phyloP scores from a whole-genome alignment of 2,797 vertebrate species.

The Pipistrellus kuhlii region DNA sequence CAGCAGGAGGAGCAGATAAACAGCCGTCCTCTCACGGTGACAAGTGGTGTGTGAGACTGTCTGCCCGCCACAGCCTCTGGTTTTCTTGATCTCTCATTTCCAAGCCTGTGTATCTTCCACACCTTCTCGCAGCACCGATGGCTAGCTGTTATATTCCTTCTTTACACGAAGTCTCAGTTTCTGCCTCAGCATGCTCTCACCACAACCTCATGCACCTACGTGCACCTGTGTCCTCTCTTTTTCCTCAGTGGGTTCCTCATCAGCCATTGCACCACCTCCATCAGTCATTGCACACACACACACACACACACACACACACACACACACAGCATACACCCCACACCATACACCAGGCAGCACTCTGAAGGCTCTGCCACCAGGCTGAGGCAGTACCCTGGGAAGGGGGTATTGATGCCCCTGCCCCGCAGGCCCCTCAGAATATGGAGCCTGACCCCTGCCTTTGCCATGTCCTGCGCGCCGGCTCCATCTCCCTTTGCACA shows the following conservation, averaged over 20 bases:
- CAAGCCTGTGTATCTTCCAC: not conserved
- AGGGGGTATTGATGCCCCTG: accelerated
- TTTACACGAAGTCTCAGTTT: not conserved
- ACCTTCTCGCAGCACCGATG: not conserved
- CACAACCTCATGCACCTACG: not conserved
- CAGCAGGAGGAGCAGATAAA: not conserved
- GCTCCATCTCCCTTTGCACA: not conserved
- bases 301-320: too few relatives aligned
- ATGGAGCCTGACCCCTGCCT: not conserved
- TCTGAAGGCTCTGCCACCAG: too few relatives aligned
- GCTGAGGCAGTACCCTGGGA: not conserved
- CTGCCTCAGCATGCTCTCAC: not conserved
- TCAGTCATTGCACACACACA: too few relatives aligned
- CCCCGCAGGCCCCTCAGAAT: accelerated
- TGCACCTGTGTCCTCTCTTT: not conserved
- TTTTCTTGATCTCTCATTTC: not conserved
- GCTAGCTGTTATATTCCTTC: too few relatives aligned
- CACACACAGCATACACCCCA: too few relatives aligned
- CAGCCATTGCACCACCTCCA: accelerated
- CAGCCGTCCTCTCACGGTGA: too few relatives aligned
- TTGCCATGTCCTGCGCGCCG: not conserved
- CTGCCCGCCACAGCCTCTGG: too few relatives aligned
- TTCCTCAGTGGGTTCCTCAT: not conserved
- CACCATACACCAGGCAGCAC: too few relatives aligned
- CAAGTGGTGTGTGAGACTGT: not conserved